Evolutionary conservation across 2,888 invertebrate genomes (phyloP).

Genomic region (Ferrisia virgata): DNA sequence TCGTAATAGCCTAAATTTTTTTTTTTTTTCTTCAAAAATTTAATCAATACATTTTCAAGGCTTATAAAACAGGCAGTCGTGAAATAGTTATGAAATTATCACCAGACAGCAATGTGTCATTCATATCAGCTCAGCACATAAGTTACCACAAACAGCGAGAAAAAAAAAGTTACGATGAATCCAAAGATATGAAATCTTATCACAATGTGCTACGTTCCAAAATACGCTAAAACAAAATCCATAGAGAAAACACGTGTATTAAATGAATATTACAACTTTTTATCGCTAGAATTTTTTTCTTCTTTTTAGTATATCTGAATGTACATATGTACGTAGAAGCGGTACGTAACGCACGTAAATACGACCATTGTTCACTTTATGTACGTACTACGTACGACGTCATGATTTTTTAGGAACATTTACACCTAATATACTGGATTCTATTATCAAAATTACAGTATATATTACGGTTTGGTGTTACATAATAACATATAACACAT

Average conservation of each 20-base stretch:
- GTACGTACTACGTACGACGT: neutral
- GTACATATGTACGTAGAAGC: neutral
- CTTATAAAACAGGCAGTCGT: too few species aligned
- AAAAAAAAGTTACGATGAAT: neutral
- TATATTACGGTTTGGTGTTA: neutral
- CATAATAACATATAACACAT: neutral
- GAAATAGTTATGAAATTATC: too few species aligned
- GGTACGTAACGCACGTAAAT: neutral
- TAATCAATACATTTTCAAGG: too few species aligned
- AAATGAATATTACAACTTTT: neutral
- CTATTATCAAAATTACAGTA: neutral
- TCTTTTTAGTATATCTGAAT: neutral
- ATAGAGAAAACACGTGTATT: neutral
- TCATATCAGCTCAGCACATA: too few species aligned
- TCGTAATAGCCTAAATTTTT: too few species aligned
- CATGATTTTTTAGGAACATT: neutral
- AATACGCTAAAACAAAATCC: neutral
- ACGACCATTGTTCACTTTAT: neutral
- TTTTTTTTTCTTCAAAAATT: too few species aligned
- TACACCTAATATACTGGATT: too few species aligned
- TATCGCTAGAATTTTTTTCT: neutral
- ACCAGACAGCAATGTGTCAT: too few species aligned
- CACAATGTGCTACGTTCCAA: neutral
- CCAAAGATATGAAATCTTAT: neutral
- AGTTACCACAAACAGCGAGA: neutral